Evolutionary conservation across 2,888 invertebrate genomes (phyloP).

Genomic region (Matsumyia berberina): DNA sequence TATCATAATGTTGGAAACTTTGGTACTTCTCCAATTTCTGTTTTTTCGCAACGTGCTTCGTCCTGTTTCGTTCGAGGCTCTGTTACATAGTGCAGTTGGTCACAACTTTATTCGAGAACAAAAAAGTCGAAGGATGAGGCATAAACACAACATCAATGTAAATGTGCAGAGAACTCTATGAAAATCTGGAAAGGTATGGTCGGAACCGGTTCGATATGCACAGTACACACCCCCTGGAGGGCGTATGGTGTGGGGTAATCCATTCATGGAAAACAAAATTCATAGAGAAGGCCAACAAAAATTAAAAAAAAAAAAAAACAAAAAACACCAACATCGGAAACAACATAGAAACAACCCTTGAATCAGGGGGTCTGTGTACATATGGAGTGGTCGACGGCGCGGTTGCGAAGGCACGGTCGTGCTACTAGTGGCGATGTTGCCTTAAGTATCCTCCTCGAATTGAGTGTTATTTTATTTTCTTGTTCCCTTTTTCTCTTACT

Average conservation of each 20-base stretch:
- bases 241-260: constrained; percentile 31
- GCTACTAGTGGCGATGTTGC: constrained; percentile 51
- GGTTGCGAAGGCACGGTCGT: background rate
- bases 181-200: constrained; percentile 64
- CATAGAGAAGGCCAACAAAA: constrained; percentile 30
- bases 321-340: constrained; percentile 46
- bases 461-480: constrained; percentile 71
- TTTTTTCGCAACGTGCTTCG: constrained; percentile 9
- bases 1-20: constrained; percentile 68
- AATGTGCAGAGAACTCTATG: constrained; percentile 55
- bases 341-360: constrained; percentile 68
- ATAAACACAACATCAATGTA: constrained; percentile 57
- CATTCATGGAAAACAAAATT: constrained; percentile 73
- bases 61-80: constrained; percentile 21
- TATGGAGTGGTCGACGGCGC: constrained; percentile 38
- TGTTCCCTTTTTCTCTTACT: constrained; percentile 44
- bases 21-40: constrained; percentile 48
- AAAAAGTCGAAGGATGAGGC: constrained; percentile 8
- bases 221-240: constrained; percentile 1
- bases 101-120: constrained; percentile 56
- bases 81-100: constrained; percentile 56
- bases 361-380: constrained; percentile 26
- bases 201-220: constrained; percentile 30
- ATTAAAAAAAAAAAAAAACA: constrained; percentile 11
- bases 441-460: constrained; percentile 69